Evolutionary conservation across 1,140 invertebrate genomes (phyloP).

Genomic region (Pseudomyrmex cubaensis): DNA sequence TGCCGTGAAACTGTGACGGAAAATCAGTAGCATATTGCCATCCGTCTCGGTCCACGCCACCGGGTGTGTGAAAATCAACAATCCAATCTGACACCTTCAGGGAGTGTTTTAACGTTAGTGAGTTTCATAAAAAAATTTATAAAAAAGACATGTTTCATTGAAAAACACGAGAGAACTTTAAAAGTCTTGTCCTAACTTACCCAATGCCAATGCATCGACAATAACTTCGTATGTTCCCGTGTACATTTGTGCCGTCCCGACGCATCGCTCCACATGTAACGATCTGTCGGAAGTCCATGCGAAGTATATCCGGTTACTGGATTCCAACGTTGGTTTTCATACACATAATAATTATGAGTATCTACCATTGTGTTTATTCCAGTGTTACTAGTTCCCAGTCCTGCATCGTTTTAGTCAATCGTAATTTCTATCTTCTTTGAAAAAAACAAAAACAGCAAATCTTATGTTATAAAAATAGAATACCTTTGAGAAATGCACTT

Average conservation of each 20-base stretch:
- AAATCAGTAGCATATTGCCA: conserved; percentile 98
- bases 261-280: conserved; percentile 95
- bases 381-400: conserved; percentile 88
- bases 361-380: conserved; percentile 93
- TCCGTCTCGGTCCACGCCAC: conserved; percentile 95
- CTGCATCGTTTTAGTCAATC: conserved; percentile 74
- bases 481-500: conserved; percentile 91
- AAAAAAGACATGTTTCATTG: too few species aligned
- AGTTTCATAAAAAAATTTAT: too few species aligned
- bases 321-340: conserved; percentile 98
- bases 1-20: conserved; percentile 92
- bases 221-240: conserved; percentile 93
- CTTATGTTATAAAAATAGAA: conserved; percentile 5
- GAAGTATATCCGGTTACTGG: conserved; percentile 94
- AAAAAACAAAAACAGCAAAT: background rate
- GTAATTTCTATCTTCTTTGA: background rate
- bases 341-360: conserved; percentile 93
- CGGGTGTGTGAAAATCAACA: conserved; percentile 94
- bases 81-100: conserved; percentile 93
- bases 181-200: conserved; percentile 81
- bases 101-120: conserved; percentile 4
- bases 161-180: background rate
- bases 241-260: conserved; percentile 92
- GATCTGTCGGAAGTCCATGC: conserved; percentile 93
- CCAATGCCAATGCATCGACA: conserved; percentile 96